Evolutionary conservation across 2,113 vertebrate species (phyloP), one percentile per base, ranked within the genome.

Genomic region (Bufo bufo): DNA sequence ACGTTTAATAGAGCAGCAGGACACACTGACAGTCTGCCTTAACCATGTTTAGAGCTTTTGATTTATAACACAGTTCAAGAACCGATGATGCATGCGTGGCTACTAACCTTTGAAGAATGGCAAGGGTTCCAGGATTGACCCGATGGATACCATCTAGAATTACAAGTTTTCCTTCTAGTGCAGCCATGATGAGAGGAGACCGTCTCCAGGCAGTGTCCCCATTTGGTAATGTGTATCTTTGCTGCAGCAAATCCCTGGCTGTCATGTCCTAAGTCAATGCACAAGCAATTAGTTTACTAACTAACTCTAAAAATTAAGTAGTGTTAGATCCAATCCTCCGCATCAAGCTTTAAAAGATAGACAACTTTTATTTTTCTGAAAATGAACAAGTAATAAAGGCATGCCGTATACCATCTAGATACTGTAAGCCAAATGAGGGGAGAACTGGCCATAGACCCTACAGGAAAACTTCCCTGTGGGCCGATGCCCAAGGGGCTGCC

Each of bases 121-220:
- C 94, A 3, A 99, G 93, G 0, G 97, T 98, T 85, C 98, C 98
- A 7, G 96, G 92, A 89, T 99, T 98, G 89, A 99, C 96, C 7
- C 97, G 93, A 91, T 99, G 98, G 82, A 99, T 96, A 16, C 98
- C 98, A 0, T 99, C 98, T 80, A 99, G 93, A 65, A 99, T 87
- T 63, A 97, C 96, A 79, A 99, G 95, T 87, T 96, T 98, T 78
- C 98, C 98, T 89, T 98, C 96, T 54, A 95, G 92, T 65, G 98
- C 98, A 20, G 98, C 98, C 1, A 90, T 97, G 86, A 99, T 96
- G 14, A 99, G 95, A 0, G 98, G 97, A 0, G 98, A 98, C 0
- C 96, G 94, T 87, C 97, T 95, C 98, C 98, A 99, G 13, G 97
- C 97, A 2, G 98, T 99, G 94, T 99, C 98, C 83, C 98, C 98